phyloP scores from a whole-genome alignment of 2,888 invertebrate genomes.

The Cephus nigrinus region DNA sequence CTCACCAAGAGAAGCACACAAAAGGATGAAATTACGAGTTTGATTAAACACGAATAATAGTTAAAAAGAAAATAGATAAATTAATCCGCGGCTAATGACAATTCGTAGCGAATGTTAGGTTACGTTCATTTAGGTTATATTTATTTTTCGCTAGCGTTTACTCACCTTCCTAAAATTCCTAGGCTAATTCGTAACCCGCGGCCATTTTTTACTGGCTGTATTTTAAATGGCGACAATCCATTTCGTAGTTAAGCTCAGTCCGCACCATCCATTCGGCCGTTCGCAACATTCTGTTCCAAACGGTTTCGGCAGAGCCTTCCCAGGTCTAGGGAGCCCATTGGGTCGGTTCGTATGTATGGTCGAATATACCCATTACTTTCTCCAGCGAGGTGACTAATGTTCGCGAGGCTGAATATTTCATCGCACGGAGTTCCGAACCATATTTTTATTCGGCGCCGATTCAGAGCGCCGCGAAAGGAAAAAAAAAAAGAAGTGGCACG shows the following conservation, averaged over 20 bases:
- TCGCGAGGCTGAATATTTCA: slow-evolving; percentile 7
- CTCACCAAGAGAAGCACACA: neutral
- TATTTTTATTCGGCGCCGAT: neutral
- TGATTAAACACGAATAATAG: neutral
- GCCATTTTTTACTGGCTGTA: neutral
- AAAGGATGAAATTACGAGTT: neutral
- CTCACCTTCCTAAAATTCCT: neutral
- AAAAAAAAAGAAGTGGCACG: neutral
- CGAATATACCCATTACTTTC: slow-evolving; percentile 2
- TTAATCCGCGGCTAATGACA: too few relatives aligned
- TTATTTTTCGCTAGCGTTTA: neutral
- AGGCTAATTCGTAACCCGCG: neutral
- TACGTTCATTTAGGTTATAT: neutral
- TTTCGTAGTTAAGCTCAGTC: neutral
- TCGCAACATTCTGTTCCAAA: neutral
- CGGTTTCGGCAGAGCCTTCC: neutral
- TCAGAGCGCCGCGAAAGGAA: neutral
- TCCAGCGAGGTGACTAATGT: slow-evolving; percentile 6
- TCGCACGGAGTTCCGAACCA: slow-evolving; percentile 6
- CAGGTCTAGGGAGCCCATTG: neutral
- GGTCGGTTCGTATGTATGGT: neutral
- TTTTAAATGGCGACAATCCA: neutral
- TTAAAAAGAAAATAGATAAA: too few relatives aligned
- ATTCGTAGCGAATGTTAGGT: neutral
- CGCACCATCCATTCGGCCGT: neutral